These are phyloP conservation scores for Echeneis naucrates DNA, from an alignment of 2,797 vertebrate species.

Conservation along the genomic window DNA sequence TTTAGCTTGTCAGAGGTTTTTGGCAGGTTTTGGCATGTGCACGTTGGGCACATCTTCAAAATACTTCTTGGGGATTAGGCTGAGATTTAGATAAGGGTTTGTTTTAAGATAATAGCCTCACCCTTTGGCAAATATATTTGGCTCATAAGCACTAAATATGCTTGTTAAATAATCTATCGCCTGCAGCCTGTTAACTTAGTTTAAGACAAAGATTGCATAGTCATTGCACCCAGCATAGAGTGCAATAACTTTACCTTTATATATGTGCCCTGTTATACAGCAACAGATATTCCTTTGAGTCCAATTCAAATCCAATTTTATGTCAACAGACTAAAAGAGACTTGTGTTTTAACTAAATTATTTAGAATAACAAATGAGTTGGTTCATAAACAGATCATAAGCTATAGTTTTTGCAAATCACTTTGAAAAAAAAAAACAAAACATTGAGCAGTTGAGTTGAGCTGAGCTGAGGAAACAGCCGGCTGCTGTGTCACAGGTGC, in stretches of 20 bases:
- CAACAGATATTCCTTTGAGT: too few species aligned
- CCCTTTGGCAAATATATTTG: not conserved
- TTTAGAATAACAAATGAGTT: too few species aligned
- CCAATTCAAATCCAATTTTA: too few species aligned
- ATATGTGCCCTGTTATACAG: too few species aligned
- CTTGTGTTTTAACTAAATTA: too few species aligned
- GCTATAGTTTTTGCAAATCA: too few species aligned
- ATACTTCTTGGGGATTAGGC: not conserved
- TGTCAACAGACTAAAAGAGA: too few species aligned
- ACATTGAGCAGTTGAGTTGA: too few species aligned
- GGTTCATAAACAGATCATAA: too few species aligned
- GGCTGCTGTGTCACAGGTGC: not conserved
- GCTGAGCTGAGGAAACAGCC: not conserved
- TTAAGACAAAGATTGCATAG: not conserved
- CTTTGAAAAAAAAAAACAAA: too few species aligned
- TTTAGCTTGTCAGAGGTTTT: not conserved
- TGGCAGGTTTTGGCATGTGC: not conserved
- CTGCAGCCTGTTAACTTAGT: not conserved
- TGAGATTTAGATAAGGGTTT: not conserved
- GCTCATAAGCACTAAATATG: not conserved
- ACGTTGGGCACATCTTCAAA: not conserved
- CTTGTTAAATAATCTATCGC: not conserved
- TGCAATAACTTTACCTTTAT: too few species aligned
- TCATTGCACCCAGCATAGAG: not conserved
- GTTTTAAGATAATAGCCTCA: not conserved